Conservation (phyloP, 2,888 invertebrate genomes). For the Zaprionus lineosus region DNA sequence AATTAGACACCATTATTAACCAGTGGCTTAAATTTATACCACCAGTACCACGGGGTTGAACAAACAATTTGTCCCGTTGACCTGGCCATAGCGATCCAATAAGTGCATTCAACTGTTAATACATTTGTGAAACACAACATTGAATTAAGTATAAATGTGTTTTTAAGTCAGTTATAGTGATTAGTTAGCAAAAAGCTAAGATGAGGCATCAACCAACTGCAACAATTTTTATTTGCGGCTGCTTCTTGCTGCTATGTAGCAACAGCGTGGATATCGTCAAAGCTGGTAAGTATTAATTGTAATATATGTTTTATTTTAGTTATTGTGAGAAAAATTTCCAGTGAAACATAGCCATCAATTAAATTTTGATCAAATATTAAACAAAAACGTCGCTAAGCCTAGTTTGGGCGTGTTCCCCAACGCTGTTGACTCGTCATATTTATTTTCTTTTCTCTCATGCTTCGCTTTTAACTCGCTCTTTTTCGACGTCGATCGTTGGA, state of each 20-base stretch:
- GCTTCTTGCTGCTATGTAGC: conserved; percentile 62
- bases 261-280: conserved; percentile 57
- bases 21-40: conserved; percentile 26
- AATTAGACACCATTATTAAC: conserved; percentile 8
- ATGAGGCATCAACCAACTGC: conserved; percentile 47
- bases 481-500: conserved; percentile 22
- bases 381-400: conserved; percentile 51
- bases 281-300: conserved; percentile 51
- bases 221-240: conserved; percentile 42
- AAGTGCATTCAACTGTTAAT: conserved; percentile 28
- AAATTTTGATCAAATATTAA: too few relatives aligned
- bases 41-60: conserved; percentile 33
- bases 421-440: conserved; percentile 60
- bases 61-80: conserved; percentile 36
- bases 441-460: conserved; percentile 39
- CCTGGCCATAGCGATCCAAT: conserved; percentile 24
- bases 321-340: not conserved
- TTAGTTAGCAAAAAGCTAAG: conserved; percentile 34
- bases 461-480: conserved; percentile 62
- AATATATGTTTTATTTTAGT: not conserved
- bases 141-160: conserved; percentile 53
- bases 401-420: conserved; percentile 76
- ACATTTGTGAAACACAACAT: conserved; percentile 16
- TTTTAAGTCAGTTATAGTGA: conserved; percentile 30
- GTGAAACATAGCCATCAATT: not conserved